phyloP scores from a whole-genome alignment of 2,888 invertebrate species.

The Tipula confusa region DNA sequence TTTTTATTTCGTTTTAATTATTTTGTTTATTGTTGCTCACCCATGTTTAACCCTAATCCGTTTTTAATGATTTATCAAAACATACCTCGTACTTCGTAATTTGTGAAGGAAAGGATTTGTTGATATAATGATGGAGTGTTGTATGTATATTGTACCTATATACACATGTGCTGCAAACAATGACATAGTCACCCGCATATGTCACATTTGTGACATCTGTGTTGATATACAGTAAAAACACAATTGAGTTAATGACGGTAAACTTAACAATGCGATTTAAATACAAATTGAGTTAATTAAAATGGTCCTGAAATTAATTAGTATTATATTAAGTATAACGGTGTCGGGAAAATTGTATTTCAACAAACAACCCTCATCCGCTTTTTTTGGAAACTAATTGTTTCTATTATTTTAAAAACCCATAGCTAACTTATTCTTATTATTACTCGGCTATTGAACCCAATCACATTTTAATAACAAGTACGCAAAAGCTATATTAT shows the following conservation, averaged over 20 bases:
- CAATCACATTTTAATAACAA: no score
- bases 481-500: no score
- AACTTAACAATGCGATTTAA: neutral
- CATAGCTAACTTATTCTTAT: no score
- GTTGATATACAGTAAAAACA: neutral
- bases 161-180: neutral
- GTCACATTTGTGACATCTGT: neutral
- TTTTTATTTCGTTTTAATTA: slow-evolving; percentile 20
- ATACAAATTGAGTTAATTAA: neutral
- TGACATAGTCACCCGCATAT: neutral
- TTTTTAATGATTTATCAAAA: neutral
- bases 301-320: neutral
- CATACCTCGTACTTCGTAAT: neutral
- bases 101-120: neutral
- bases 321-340: no score
- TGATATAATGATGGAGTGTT: neutral
- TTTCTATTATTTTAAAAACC: no score
- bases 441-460: no score
- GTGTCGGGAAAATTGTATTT: no score
- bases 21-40: neutral
- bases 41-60: neutral
- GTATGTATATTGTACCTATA: neutral
- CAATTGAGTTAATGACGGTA: neutral
- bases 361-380: no score
- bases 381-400: no score